Evolutionary conservation across 2,888 invertebrate genomes (phyloP).

Genomic region (Colletes collaris): DNA sequence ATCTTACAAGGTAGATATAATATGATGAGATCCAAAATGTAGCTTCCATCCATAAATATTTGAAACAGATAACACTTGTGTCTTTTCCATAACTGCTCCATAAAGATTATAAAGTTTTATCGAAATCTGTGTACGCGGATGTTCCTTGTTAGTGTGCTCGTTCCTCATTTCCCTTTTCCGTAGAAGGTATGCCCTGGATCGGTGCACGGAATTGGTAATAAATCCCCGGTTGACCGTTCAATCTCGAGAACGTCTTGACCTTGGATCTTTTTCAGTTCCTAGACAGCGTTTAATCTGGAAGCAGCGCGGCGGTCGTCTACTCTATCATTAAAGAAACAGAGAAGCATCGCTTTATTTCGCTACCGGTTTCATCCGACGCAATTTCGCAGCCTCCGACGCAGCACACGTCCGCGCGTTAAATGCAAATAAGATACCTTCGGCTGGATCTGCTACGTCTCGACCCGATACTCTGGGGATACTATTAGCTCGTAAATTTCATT

Average conservation of each 20-base stretch:
- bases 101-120: no score
- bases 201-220: conserved; percentile 46
- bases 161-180: conserved; percentile 47
- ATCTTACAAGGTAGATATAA: no score
- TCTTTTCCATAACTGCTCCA: no score
- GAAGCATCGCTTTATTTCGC: conserved; percentile 54
- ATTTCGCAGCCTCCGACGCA: conserved; percentile 28
- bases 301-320: conserved; percentile 65
- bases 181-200: conserved; percentile 48
- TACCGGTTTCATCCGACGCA: conserved; percentile 59
- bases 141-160: conserved; percentile 10
- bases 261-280: conserved; percentile 60
- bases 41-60: no score
- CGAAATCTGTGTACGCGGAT: no score
- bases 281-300: conserved; percentile 74
- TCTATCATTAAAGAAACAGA: conserved; percentile 72
- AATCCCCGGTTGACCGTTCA: conserved; percentile 47
- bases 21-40: no score
- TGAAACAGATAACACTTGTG: no score
- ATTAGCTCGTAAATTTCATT: background rate
- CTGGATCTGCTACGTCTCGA: background rate
- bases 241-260: conserved; percentile 51
- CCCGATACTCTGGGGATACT: background rate
- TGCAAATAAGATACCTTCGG: conserved; percentile 2
- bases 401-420: background rate